Percentiles rank a stretch among this genome's conserved stretches.
phyloP scores from a whole-genome alignment of 1,140 invertebrate species.

The Pygmarrhopalites habei region DNA sequence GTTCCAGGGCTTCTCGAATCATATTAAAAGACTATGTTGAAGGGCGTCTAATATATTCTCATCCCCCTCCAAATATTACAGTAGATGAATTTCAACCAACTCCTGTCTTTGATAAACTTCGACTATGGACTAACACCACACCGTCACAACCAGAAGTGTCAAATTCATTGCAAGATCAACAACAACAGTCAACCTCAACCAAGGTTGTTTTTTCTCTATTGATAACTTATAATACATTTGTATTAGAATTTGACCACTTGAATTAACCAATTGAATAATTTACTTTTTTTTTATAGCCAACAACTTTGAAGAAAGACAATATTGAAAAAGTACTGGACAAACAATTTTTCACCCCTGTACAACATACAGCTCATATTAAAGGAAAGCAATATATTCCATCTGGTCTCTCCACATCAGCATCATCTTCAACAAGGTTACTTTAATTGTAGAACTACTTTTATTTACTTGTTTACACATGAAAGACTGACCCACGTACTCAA shows the following conservation, averaged over 20 bases:
- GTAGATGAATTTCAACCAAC: conserved; percentile 59
- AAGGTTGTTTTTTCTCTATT: neutral
- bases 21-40: conserved; percentile 92
- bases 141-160: too few species aligned
- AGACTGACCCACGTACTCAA: neutral
- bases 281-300: neutral
- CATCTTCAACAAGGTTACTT: neutral
- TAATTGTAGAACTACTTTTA: neutral
- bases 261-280: too few species aligned
- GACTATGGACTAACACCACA: too few species aligned
- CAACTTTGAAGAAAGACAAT: conserved; percentile 11
- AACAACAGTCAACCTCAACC: too few species aligned
- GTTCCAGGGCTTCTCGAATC: conserved; percentile 74
- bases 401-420: conserved; percentile 13
- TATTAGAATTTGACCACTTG: neutral
- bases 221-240: neutral
- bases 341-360: conserved; percentile 38
- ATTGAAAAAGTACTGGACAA: conserved; percentile 32
- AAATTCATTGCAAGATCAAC: too few species aligned
- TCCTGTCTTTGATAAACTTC: neutral
- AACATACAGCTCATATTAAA: conserved; percentile 32
- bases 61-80: conserved; percentile 69
- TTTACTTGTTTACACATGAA: neutral
- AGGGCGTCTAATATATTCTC: conserved; percentile 75
- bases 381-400: conserved; percentile 27